Conservation (phyloP, 1,140 invertebrate genomes). For the Eupeodes corollae region DNA sequence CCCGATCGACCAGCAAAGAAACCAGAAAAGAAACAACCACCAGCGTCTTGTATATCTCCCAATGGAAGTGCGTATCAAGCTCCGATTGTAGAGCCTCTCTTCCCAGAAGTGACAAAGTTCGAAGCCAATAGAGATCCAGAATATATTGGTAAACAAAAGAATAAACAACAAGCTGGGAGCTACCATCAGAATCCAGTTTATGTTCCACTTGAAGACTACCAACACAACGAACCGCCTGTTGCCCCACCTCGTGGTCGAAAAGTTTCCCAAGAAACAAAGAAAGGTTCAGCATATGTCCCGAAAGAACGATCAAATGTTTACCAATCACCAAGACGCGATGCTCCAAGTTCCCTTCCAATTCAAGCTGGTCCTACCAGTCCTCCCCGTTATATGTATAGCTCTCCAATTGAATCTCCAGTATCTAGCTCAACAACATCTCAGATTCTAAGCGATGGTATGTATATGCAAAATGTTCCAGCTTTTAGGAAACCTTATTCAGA, state of each 20-base stretch:
- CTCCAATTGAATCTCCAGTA: too few relatives aligned
- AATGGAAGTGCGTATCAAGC: conserved; percentile 30
- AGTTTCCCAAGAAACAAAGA: background rate
- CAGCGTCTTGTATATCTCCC: conserved; percentile 24
- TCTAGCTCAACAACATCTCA: too few relatives aligned
- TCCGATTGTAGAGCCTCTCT: conserved; percentile 28
- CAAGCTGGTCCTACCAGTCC: too few relatives aligned
- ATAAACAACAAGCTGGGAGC: conserved; percentile 1
- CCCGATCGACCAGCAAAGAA: background rate
- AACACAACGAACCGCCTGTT: background rate
- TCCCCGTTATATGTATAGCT: too few relatives aligned
- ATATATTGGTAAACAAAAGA: conserved; percentile 4
- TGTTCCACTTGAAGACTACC: conserved; percentile 6
- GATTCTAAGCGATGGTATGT: too few relatives aligned
- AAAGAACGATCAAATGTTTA: background rate
- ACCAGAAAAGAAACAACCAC: conserved; percentile 4
- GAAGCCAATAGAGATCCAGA: conserved; percentile 21
- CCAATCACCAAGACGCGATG: background rate
- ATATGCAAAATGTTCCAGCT: too few relatives aligned
- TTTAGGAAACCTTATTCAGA: too few relatives aligned
- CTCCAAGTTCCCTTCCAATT: background rate
- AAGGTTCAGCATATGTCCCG: background rate
- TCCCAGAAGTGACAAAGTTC: conserved; percentile 25
- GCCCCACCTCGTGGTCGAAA: background rate
- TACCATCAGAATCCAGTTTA: conserved; percentile 20